A percentile compares a stretch with the other conserved stretches of the same genome.
These are phyloP conservation scores for Leucopsar rothschildi DNA, from an alignment of 2,113 vertebrate genomes.

Conservation along the genomic window DNA sequence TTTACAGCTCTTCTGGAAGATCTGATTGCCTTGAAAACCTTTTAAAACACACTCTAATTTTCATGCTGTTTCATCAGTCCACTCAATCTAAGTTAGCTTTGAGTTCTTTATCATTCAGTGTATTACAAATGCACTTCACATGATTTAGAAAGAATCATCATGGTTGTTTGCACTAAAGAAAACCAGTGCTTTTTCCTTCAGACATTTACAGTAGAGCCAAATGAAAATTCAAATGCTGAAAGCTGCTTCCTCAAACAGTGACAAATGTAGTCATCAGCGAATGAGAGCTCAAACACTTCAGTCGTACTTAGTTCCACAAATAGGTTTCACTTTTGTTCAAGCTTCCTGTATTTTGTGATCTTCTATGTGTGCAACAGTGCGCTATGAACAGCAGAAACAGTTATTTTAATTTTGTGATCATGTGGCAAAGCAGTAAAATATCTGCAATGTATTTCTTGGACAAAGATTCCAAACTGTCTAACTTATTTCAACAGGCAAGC, in stretches of 20 bases:
- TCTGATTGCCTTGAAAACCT: not conserved
- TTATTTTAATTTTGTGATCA: constrained; percentile 73
- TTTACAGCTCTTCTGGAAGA: not conserved
- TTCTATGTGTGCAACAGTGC: not conserved
- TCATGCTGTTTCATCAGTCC: not conserved
- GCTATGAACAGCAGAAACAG: constrained; percentile 62
- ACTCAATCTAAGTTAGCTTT: not conserved
- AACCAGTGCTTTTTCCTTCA: not conserved
- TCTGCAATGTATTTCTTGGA: constrained; percentile 78
- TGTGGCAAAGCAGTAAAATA: constrained; percentile 77
- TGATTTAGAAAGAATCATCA: not conserved
- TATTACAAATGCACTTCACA: not conserved
- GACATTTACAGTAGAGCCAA: constrained; percentile 39
- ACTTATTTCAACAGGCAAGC: constrained; percentile 89
- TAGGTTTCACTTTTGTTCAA: constrained; percentile 75
- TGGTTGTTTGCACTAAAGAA: not conserved
- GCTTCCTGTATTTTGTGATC: constrained; percentile 64
- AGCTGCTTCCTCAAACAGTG: constrained; percentile 71
- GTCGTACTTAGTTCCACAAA: constrained; percentile 75
- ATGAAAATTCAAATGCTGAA: constrained; percentile 49
- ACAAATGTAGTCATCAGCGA: constrained; percentile 19
- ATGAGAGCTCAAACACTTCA: constrained; percentile 23
- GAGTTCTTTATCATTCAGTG: not conserved
- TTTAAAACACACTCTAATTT: constrained; percentile 9
- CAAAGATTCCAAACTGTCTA: constrained; percentile 79